phyloP scores from a whole-genome alignment of 2,888 invertebrate genomes.

The Nymphalis urticae region DNA sequence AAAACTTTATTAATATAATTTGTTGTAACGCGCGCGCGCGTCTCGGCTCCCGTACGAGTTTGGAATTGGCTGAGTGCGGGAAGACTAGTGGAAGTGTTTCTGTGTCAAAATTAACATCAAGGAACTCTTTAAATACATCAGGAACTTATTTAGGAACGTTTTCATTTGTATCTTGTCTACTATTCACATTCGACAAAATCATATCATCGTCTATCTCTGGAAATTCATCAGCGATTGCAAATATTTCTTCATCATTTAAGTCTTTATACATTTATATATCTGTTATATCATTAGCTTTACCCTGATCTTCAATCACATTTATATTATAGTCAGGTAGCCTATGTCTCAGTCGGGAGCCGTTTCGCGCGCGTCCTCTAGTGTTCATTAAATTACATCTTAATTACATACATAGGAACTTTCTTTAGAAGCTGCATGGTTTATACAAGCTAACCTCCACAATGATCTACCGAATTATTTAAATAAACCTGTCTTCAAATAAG shows the following conservation, averaged over 20 bases:
- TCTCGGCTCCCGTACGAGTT: conserved; percentile 55
- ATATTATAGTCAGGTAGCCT: conserved; percentile 62
- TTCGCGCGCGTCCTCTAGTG: conserved; percentile 68
- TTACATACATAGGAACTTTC: conserved; percentile 82
- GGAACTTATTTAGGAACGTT: conserved; percentile 46
- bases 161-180: conserved; percentile 3
- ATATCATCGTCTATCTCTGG: background rate
- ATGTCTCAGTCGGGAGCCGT: conserved; percentile 55
- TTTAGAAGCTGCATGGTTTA: conserved; percentile 82
- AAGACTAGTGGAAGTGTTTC: conserved; percentile 72
- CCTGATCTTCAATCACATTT: conserved; percentile 70
- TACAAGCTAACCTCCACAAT: conserved; percentile 81
- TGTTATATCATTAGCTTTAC: conserved; percentile 57
- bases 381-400: conserved; percentile 80
- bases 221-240: background rate
- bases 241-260: conserved; percentile 17
- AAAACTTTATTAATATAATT: conserved; percentile 81
- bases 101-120: conserved; percentile 27
- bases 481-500: conserved; percentile 60
- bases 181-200: background rate
- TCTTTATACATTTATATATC: conserved; percentile 19
- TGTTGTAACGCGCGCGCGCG: conserved; percentile 72
- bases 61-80: conserved; percentile 61
- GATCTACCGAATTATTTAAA: conserved; percentile 76
- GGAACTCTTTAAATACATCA: conserved; percentile 33